Base-by-base conservation (phyloP, 2,888 invertebrate genomes). In the Neoitamus cyanurus region DNA sequence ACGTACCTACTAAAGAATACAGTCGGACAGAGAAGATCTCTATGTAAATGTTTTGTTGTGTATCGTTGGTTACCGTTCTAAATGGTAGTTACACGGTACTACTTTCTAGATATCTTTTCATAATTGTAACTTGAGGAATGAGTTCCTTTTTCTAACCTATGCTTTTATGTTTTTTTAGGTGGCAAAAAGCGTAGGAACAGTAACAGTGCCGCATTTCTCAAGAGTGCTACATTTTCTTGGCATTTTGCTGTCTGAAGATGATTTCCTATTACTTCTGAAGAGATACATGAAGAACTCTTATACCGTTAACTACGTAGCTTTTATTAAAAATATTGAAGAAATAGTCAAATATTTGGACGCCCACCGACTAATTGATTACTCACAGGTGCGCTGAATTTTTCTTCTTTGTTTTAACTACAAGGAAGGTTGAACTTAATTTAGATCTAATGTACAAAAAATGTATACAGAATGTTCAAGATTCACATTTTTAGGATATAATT, bases 271-370 rank as follows among this genome's bases (percentile, higher is more conserved):
- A 72, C 91, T 96, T 13, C 93, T 96, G 84, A 95, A 95, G 88
- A 94, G 94, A 88, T 96, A 95, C 90, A 93, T 95, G 88, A 95
- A 95, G 89, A 94, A 96, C 90, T 93, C 94, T 1, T 96, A 95
- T 90, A 94, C 95, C 30, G 91, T 96, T 1, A 96, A 96, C 91
- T 96, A 96, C 88, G 93, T 96, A 7, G 95, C 95, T 5, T 96
- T 96, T 89, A 90, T 96, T 4, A 92, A 93, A 83, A 93, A 94
- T 1, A 92, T 96, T 7, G 94, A 95, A 84, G 93, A 94, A 13
- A 93, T 94, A 28, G 93, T 94, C 87, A 92, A 93, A 72, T 94
- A 94, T 87, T 89, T 94, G 86, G 92, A 93, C 85, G 88, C 91
- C 15, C 90, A 93, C 87, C 92, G 92, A 58, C 91, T 93, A 86